These are phyloP conservation scores for Pangasius sanitwongsei DNA, from an alignment of 2,797 vertebrate genomes.

Conservation along the genomic window DNA sequence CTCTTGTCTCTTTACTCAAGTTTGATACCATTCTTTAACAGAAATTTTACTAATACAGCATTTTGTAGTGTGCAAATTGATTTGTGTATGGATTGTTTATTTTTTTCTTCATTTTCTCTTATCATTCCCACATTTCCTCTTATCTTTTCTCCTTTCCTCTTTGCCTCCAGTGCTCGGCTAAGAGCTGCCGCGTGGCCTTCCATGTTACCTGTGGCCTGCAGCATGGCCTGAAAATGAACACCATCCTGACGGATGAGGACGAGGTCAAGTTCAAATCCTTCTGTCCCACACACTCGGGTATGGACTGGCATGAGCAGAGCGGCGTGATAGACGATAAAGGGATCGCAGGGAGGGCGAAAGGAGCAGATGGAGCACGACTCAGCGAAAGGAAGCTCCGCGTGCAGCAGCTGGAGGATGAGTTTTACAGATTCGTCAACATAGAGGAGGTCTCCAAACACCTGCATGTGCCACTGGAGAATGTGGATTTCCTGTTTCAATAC, in stretches of 20 bases:
- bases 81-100: neutral
- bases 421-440: conserved; percentile 86
- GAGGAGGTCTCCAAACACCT: conserved; percentile 81
- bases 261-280: conserved; percentile 98
- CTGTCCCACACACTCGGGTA: conserved; percentile 89
- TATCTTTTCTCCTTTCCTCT: neutral
- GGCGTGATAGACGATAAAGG: conserved; percentile 63
- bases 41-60: neutral
- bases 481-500: conserved; percentile 93
- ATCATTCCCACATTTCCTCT: neutral
- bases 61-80: neutral
- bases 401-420: conserved; percentile 93
- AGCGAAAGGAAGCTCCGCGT: conserved; percentile 91
- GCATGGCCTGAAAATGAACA: conserved; percentile 91
- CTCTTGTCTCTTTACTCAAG: neutral
- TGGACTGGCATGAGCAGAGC: conserved; percentile 59
- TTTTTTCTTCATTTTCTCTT: neutral
- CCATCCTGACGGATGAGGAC: conserved; percentile 90
- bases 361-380: conserved; percentile 83
- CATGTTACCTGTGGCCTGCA: conserved; percentile 95
- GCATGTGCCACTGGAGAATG: conserved; percentile 78
- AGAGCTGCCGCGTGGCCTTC: conserved; percentile 94
- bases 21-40: neutral
- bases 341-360: conserved; percentile 45
- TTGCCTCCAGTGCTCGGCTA: conserved; percentile 87